Base-by-base conservation (phyloP, 2,113 vertebrate genomes). In the Ciconia maguari region DNA sequence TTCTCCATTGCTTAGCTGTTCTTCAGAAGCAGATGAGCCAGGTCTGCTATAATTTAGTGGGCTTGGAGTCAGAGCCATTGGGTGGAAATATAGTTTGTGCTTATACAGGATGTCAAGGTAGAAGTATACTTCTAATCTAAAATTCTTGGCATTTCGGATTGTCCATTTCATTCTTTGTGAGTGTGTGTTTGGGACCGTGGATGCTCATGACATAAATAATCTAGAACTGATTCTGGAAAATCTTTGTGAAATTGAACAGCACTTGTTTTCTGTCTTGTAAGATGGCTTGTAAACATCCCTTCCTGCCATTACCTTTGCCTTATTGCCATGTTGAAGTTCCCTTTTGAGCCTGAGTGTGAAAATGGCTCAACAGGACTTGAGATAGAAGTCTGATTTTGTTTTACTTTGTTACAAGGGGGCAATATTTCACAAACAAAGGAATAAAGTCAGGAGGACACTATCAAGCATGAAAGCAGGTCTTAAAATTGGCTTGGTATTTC, bases 401-500 rank as follows among this genome's bases (percentile, higher is more conserved):
- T 68, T 83, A 44, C 66, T 80, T 66, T 80, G 13, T 91, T 94
- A 64, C 26, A 62, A 62, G 16, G 10, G 65, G 57, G 24, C 70
- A 80, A 19, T 93, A 85, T 80, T 93, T 93, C 78, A 80, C 66
- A 52, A 89, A 62, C 6, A 91, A 88, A 51, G 42, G 13, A 82
- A 69, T 87, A 65, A 84, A 83, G 54, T 94, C 75, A 91, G 74
- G 54, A 83, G 64, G 64, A 85, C 54, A 52, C 51, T 80, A 11
- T 80, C 42, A 81, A 89, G 70, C 87, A 44, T 55, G 84, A 91
- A 94, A 85, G n/a, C 18, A 20, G 58, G 42, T 86, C 89, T 97
- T 91, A 83, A 91, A 91, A 93, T 95, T 61, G 95, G 42, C 29
- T 93, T 95, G 71, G 29, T 90, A 89, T 95, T 95, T 96, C 84